A percentile compares a stretch with the other conserved stretches of the same genome.
phyloP scores from a whole-genome alignment of 2,888 invertebrate genomes.

The Aleiodes testaceus region DNA sequence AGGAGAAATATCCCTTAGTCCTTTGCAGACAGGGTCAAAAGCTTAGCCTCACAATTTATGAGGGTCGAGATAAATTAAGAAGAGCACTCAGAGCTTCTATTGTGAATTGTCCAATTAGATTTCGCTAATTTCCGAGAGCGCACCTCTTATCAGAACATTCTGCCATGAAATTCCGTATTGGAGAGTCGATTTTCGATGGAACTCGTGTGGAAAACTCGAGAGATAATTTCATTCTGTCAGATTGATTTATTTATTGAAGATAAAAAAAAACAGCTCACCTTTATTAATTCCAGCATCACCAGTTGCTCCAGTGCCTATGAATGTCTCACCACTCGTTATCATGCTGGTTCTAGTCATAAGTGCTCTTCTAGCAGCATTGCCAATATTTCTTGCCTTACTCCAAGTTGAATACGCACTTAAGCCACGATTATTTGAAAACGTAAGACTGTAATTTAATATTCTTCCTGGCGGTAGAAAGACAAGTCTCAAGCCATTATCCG shows the following conservation, averaged over 20 bases:
- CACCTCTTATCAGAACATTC: background rate
- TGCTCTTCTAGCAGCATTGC: slow-evolving; percentile 66
- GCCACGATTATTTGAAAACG: slow-evolving; percentile 72
- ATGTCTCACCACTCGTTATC: slow-evolving; percentile 56
- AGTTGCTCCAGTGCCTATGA: slow-evolving; percentile 43
- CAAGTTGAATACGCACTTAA: slow-evolving; percentile 71
- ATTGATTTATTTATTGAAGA: too few relatives aligned
- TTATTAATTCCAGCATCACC: slow-evolving; percentile 34
- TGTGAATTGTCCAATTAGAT: background rate
- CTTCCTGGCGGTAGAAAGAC: slow-evolving; percentile 75
- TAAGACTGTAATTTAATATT: slow-evolving; percentile 72
- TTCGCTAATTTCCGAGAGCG: background rate
- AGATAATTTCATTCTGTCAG: too few relatives aligned
- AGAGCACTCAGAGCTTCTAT: background rate
- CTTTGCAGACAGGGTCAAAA: slow-evolving; percentile 21
- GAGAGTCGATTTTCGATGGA: too few relatives aligned
- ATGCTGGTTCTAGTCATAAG: slow-evolving; percentile 57
- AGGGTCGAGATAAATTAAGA: slow-evolving; percentile 7
- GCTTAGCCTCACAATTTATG: background rate
- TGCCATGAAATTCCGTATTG: too few relatives aligned
- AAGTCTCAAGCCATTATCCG: slow-evolving; percentile 73
- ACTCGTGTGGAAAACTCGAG: background rate
- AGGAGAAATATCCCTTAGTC: slow-evolving; percentile 8
- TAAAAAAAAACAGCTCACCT: slow-evolving; percentile 40
- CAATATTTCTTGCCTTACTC: slow-evolving; percentile 74